Base-by-base conservation (phyloP, 2,113 vertebrate genomes). In the Mesitornis unicolor region DNA sequence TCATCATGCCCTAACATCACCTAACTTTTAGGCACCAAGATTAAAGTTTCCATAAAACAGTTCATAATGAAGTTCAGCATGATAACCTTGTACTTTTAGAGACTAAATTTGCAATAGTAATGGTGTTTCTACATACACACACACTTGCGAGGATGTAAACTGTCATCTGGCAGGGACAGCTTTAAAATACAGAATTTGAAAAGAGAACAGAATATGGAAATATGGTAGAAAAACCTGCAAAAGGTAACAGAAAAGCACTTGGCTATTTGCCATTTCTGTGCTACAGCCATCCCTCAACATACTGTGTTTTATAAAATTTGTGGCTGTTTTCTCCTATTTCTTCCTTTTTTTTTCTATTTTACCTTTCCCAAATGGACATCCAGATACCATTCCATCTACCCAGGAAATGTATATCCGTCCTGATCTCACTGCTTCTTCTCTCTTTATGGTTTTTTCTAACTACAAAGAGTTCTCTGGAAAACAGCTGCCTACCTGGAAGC, bases 401-500 rank as follows among this genome's bases (percentile, higher is more conserved):
- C 75, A 90, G 63, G 63, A 86, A 86, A 80, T 12, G 6, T 9
- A 50, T 63, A 92, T 47, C 45, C 79, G 51, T 38, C 57, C 53
- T 77, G 93, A 93, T 67, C 59, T 84, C 54, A 59, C 40, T 9
- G 33, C 28, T 51, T 61, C 78, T 95, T 74, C 77, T 31, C 77
- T 48, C 38, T 90, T 67, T 54, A 75, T 69, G 82, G 82, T 57
- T 84, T 57, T 80, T 83, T 74, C 70, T 35, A 87, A 1, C 50
- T 77, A 86, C 70, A 88, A 42, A 85, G 54, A 59, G 17, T 33
- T 80, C 65, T 86, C 76, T 84, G 83, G 79, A 92, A 70, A 47
- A 80, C 83, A 96, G 79, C 68, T 92, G 88, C 76, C 79, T 93
- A 96, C 61, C 79, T 94, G 59, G 60, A 89, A 93, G 84, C 63